Conservation (phyloP, 1,140 invertebrate species). For the Drosophila dunni region DNA sequence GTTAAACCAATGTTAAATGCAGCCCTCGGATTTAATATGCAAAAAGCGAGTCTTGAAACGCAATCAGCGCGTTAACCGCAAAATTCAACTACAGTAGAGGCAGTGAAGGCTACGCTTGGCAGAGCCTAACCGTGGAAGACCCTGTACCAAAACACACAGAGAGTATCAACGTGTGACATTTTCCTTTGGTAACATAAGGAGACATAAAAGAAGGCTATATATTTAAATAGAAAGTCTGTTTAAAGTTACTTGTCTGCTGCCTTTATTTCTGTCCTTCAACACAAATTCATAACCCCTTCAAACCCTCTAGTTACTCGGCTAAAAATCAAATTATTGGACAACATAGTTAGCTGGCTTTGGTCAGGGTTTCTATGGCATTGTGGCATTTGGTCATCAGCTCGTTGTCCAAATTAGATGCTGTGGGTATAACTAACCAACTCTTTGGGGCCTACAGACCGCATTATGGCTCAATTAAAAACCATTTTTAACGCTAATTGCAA, state of each 20-base stretch:
- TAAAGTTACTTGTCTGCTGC: too few species aligned
- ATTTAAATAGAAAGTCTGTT: too few species aligned
- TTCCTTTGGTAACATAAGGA: too few species aligned
- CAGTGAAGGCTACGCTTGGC: too few species aligned
- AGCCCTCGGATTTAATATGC: constrained; percentile 4
- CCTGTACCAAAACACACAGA: too few species aligned
- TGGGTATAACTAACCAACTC: constrained; percentile 57
- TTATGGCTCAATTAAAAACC: constrained; percentile 76
- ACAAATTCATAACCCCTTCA: too few species aligned
- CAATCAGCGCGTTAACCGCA: constrained; percentile 28
- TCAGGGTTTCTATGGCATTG: constrained; percentile 2
- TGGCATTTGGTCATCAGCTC: background rate
- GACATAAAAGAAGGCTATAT: too few species aligned
- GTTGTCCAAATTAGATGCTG: constrained; percentile 33
- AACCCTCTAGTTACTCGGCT: too few species aligned
- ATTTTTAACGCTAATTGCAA: constrained; percentile 69
- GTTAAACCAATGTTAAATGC: constrained; percentile 65
- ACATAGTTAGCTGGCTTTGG: background rate
- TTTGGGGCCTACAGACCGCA: constrained; percentile 49
- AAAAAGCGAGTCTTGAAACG: constrained; percentile 7
- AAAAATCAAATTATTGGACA: constrained; percentile 35
- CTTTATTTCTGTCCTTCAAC: too few species aligned
- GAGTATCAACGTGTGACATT: too few species aligned
- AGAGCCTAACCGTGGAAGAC: too few species aligned
- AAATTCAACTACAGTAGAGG: background rate